Base-by-base conservation (phyloP, 2,113 vertebrate species). In the Rhea pennata region DNA sequence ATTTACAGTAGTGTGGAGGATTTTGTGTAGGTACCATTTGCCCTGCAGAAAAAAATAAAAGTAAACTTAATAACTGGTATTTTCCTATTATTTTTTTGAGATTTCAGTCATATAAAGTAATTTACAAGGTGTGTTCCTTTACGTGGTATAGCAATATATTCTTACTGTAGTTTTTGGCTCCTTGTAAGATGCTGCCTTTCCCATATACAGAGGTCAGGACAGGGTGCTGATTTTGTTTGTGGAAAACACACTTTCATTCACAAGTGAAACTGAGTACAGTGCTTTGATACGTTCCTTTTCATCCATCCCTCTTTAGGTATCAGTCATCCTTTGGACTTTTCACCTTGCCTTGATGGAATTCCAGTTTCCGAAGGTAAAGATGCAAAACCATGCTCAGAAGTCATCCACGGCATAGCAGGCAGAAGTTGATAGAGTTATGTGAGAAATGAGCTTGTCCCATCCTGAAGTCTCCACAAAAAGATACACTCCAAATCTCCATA, bases 401-500 rank as follows among this genome's bases (percentile, higher is more conserved):
- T 75, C 48, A 81, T 81, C 76, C 31, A 5, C 56, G 26, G 59
- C 12, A 3, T 13, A 74, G 50, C 8, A 33, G 5, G 5, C 33
- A 70, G 59, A 86, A 31, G 58, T 77, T 66, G 21, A 42, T 50
- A 81, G 61, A 84, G 20, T 87, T 79, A 82, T 36, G 40, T 65
- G 77, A 82, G 62, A 88, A 88, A 93, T 27, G 0, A 79, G 82
- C 67, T 91, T 92, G 74, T 82, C 70, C 66, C 53, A 31, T 88
- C 24, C 42, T 59, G 85, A 94, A 90, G 91, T 85, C 59, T 88
- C 84, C 44, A 73, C 92, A 66, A 92, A 89, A 56, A 78, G 27
- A 86, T 71, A 54, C 31, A 74, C 14, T 69, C 92, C 72, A 69
- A 15, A 36, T 85, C 12, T 24, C 22, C 27, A 33, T 54, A 92